Base-by-base conservation (phyloP, 2,888 invertebrate genomes). In the Drosophila anomalata region DNA sequence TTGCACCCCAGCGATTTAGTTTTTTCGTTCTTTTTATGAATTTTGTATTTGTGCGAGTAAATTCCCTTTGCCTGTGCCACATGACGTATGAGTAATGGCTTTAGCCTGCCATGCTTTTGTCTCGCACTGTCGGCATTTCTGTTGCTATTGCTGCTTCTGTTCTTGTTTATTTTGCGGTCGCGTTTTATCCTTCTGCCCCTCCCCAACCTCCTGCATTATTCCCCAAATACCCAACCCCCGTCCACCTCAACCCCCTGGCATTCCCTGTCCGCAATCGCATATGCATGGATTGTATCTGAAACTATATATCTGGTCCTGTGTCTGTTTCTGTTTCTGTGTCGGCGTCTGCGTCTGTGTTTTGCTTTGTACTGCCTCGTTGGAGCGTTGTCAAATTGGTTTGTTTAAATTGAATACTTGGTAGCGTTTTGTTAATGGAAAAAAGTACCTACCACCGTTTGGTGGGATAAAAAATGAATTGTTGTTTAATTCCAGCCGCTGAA, bases 31-130 rank as follows among this genome's bases (percentile, higher is more conserved):
- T 48, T 65, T 62, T 42, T 73, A 46, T 74, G 74, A 67, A 72
- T 59, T 52, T 74, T 44, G 50, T 69, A 58, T 74, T 74, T 47
- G 54, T 57, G 73, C 69, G 72, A 86, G 75, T 75, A 80, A 80
- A 77, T 87, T 87, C 88, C 85, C 87, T 78, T 88, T 88, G 78
- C 76, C 66, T 22, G 67, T 73, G 66, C 81, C 81, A 87, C 87
- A 87, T 80, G 82, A 78, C 87, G 89, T 88, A 83, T 88, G 82
- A 83, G 82, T 88, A 88, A 83, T 88, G 87, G 82, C 71, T 87
- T 73, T 88, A 72, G 81, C 67, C 68, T 53, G 68, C 73, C 77
- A 56, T 59, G 54, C 77, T 73, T 72, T 76, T 77, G 75, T 75
- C 72, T 75, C 47, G 51, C 69, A 74, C 75, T 74, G 71, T 65